phyloP scores from a whole-genome alignment of 2,888 invertebrate species.

The Drosophila fungiperda region DNA sequence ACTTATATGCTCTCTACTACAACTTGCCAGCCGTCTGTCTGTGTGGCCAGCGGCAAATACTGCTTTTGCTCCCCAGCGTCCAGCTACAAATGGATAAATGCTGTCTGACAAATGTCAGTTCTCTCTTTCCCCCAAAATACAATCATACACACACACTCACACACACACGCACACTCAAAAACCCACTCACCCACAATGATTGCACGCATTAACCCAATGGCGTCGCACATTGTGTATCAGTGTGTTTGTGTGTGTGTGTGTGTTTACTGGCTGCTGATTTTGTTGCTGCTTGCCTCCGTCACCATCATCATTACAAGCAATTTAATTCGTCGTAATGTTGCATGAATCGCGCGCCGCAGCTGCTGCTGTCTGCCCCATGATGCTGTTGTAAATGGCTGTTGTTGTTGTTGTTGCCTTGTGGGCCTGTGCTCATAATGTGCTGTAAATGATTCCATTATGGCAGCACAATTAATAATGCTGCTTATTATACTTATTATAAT shows the following conservation, averaged over 20 bases:
- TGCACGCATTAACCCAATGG: conserved; percentile 68
- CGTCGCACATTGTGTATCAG: conserved; percentile 35
- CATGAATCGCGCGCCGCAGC: conserved; percentile 57
- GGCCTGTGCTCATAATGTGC: conserved; percentile 61
- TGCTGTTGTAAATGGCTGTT: conserved; percentile 34
- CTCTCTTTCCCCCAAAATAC: conserved; percentile 8
- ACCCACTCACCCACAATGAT: conserved; percentile 64
- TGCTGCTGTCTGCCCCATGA: conserved; percentile 39
- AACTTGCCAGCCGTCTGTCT: conserved; percentile 41
- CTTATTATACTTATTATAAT: conserved; percentile 40
- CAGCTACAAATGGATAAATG: conserved; percentile 79
- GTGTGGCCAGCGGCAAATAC: conserved; percentile 45
- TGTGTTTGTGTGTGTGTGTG: conserved; percentile 14
- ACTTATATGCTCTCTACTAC: conserved; percentile 37
- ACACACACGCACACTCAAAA: conserved; percentile 9
- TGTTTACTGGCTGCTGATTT: conserved; percentile 16
- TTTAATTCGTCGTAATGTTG: conserved; percentile 82
- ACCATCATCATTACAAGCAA: conserved; percentile 80
- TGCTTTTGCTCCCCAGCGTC: conserved; percentile 56
- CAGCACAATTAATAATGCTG: conserved; percentile 63
- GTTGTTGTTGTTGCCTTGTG: conserved; percentile 33
- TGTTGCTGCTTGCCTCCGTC: conserved; percentile 40
- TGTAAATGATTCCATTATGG: conserved; percentile 79
- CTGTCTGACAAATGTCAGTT: conserved; percentile 66
- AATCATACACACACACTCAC: conserved; percentile 20